These are phyloP conservation scores for Asbolus verrucosus DNA, from an alignment of 1,140 invertebrate species.

Conservation along the genomic window DNA sequence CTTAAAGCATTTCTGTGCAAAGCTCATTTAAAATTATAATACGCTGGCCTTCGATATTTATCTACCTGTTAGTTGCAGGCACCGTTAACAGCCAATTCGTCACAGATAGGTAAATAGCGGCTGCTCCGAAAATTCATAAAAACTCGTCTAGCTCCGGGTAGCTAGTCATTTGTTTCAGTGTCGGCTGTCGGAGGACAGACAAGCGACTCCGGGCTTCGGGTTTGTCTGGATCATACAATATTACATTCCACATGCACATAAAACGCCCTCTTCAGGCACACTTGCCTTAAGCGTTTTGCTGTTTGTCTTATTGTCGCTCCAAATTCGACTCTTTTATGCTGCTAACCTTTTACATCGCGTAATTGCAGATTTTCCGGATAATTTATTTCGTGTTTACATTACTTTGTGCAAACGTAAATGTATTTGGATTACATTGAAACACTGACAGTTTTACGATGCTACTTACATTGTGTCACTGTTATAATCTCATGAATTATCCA, in stretches of 20 bases:
- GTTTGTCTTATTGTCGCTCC: constrained; percentile 54
- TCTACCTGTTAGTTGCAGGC: too few relatives aligned
- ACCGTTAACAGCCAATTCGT: background rate
- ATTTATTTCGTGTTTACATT: constrained; percentile 42
- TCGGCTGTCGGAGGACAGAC: constrained; percentile 23
- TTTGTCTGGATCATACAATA: constrained; percentile 53
- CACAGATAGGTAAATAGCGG: background rate
- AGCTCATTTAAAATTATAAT: too few relatives aligned
- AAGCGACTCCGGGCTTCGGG: constrained; percentile 11
- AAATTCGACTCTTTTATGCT: constrained; percentile 49
- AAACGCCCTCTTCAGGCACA: constrained; percentile 46
- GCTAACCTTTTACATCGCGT: constrained; percentile 50
- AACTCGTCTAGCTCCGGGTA: constrained; percentile 25
- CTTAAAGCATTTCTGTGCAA: too few relatives aligned
- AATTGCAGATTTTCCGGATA: constrained; percentile 51
- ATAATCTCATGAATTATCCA: too few relatives aligned
- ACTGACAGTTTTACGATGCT: constrained; percentile 8
- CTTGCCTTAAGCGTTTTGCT: constrained; percentile 42
- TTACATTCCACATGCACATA: constrained; percentile 54
- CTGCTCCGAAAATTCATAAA: constrained; percentile 10
- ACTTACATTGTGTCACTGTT: background rate
- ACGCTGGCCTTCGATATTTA: too few relatives aligned
- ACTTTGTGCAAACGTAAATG: background rate
- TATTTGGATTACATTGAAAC: constrained; percentile 10
- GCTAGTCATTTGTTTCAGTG: constrained; percentile 39